Percentiles rank a stretch among this genome's conserved stretches.
Evolutionary conservation across 2,888 invertebrate species (phyloP).

Genomic region (Nomada ruficornis): DNA sequence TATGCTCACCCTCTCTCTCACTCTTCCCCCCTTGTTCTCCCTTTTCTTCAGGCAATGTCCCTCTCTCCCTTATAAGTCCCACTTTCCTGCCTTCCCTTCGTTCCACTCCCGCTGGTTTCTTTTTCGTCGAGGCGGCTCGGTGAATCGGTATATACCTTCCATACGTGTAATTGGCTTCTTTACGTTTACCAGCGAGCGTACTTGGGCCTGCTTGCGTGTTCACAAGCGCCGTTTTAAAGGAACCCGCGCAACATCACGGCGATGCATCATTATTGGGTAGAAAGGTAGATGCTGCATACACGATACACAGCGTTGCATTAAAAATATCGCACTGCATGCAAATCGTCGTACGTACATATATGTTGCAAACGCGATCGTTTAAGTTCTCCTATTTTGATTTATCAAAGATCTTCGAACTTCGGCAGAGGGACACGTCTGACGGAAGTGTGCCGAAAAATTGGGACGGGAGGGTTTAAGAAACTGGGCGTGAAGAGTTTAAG

Average conservation of each 20-base stretch:
- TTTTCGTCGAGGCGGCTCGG: constrained; percentile 38
- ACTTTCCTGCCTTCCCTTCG: constrained; percentile 8
- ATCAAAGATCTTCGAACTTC: not conserved
- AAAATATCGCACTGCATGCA: constrained; percentile 19
- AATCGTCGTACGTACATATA: not conserved
- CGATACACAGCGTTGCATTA: constrained; percentile 22
- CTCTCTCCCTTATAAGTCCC: constrained; percentile 26
- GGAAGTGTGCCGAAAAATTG: not conserved
- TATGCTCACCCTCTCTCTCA: not conserved
- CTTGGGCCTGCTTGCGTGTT: constrained; percentile 59
- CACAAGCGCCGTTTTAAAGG: constrained; percentile 37
- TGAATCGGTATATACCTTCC: constrained; percentile 25
- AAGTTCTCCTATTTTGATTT: constrained; percentile 13
- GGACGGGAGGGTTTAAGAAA: not conserved
- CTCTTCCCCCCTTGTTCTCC: not conserved
- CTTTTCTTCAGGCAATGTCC: not conserved
- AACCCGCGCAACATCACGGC: constrained; percentile 47
- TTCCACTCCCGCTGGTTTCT: constrained; percentile 38
- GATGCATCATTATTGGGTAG: constrained; percentile 63
- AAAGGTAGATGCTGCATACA: constrained; percentile 49
- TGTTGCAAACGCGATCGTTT: not conserved
- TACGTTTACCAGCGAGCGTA: constrained; percentile 48
- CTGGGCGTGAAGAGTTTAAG: too few relatives aligned
- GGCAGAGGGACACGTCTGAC: not conserved
- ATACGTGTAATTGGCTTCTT: constrained; percentile 59